Percentiles rank a stretch among this genome's conserved stretches.
These are phyloP conservation scores for Falco biarmicus DNA, from an alignment of 2,797 vertebrate genomes.

Conservation along the genomic window DNA sequence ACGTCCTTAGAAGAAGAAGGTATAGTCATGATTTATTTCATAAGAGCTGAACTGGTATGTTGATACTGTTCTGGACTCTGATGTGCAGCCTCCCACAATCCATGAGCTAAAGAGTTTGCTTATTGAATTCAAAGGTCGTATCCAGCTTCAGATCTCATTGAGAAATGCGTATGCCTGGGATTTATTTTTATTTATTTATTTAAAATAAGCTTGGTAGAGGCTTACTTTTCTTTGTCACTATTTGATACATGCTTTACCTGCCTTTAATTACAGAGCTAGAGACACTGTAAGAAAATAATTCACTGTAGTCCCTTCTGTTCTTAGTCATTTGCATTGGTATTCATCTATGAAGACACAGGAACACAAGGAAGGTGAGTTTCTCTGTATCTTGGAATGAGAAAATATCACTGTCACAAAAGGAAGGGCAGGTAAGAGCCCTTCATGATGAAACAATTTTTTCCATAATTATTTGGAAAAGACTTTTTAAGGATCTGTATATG, in stretches of 20 bases:
- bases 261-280: not conserved
- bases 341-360: not conserved
- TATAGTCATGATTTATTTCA: slow-evolving; percentile 6
- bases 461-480: not conserved
- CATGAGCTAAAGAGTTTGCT: not conserved
- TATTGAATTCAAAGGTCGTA: not conserved
- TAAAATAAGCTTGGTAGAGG: not conserved
- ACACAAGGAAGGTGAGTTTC: not conserved
- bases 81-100: not conserved
- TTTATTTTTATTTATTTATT: not conserved
- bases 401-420: not conserved
- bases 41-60: not conserved
- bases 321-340: not conserved
- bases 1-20: not conserved
- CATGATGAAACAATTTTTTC: not conserved
- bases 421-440: not conserved
- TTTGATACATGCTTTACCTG: not conserved
- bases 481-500: not conserved
- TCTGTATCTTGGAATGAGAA: not conserved
- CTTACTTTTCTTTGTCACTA: not conserved
- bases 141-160: not conserved
- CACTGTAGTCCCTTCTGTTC: not conserved
- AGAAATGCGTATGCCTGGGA: not conserved
- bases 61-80: not conserved
- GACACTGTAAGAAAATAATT: not conserved